Percentiles rank a stretch among this genome's conserved stretches.
Conservation (phyloP, 2,797 vertebrate genomes). For the Glossophaga mutica region DNA sequence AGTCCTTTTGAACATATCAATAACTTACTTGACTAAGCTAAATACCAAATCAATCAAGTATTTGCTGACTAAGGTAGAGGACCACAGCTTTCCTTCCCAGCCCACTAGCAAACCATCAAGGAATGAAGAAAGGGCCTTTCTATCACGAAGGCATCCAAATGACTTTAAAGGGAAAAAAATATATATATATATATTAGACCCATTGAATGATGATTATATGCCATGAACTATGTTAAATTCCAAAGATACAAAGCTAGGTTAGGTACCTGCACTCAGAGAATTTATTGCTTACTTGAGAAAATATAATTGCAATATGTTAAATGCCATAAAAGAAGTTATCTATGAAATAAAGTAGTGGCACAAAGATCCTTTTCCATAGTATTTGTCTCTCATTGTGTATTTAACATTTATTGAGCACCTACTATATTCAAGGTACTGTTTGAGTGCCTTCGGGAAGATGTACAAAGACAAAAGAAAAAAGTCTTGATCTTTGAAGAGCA, state of each 20-base stretch:
- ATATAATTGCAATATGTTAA: neutral
- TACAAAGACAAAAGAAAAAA: neutral
- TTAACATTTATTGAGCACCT: constrained; percentile 6
- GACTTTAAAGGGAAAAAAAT: constrained; percentile 24
- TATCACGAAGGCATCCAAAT: constrained; percentile 51
- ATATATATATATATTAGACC: neutral
- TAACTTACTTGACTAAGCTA: constrained; percentile 61
- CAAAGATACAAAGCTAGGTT: constrained; percentile 7
- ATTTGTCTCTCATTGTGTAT: neutral
- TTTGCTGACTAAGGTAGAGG: constrained; percentile 44
- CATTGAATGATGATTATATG: neutral
- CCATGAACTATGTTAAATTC: constrained; percentile 9
- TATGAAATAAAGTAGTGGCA: neutral
- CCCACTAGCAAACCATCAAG: constrained; percentile 46
- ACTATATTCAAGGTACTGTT: neutral
- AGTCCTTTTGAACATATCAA: constrained; percentile 9
- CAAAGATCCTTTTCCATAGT: constrained; percentile 15
- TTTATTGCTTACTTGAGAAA: constrained; percentile 17
- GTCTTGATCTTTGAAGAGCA: neutral
- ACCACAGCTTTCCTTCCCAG: constrained; percentile 53
- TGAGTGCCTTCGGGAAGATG: neutral
- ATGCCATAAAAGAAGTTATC: neutral
- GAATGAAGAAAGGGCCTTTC: constrained; percentile 41
- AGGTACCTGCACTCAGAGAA: neutral
- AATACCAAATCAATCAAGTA: constrained; percentile 56